Percentiles rank a stretch among this genome's conserved stretches.
phyloP scores from a whole-genome alignment of 2,888 invertebrate species.

The Folsomia candida region DNA sequence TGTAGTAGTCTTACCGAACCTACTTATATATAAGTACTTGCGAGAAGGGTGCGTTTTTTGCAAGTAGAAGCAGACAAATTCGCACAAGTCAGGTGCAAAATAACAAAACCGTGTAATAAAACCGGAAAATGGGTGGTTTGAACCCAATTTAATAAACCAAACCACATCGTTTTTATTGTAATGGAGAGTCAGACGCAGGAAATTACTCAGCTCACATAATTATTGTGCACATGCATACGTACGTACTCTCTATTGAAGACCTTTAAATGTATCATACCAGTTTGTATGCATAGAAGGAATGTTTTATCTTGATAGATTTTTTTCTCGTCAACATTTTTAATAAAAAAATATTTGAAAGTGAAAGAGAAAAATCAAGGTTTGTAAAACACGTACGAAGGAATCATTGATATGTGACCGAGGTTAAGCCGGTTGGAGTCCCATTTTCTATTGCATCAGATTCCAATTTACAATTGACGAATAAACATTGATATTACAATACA shows the following conservation, averaged over 20 bases:
- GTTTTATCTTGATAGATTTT: too few species aligned
- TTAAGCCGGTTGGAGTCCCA: neutral
- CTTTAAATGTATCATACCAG: neutral
- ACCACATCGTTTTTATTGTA: neutral
- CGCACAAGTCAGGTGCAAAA: neutral
- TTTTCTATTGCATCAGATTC: neutral
- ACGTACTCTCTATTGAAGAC: too few species aligned
- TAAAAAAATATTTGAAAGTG: neutral
- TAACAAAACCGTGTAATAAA: conserved; percentile 1
- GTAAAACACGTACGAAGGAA: neutral
- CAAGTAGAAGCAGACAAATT: neutral
- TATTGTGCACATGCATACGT: neutral
- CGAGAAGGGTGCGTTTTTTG: too few species aligned
- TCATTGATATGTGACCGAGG: neutral
- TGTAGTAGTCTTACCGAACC: too few species aligned
- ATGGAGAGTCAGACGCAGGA: neutral
- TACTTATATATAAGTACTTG: too few species aligned
- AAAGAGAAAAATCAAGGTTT: neutral
- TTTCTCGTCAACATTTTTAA: neutral
- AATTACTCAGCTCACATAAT: neutral
- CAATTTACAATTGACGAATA: neutral
- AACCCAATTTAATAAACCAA: conserved; percentile 6
- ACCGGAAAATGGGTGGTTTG: conserved; percentile 3
- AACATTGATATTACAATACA: neutral
- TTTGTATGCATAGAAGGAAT: too few species aligned